Evolutionary conservation across 2,113 vertebrate genomes (phyloP).

Genomic region (Lepisosteus oculatus): DNA sequence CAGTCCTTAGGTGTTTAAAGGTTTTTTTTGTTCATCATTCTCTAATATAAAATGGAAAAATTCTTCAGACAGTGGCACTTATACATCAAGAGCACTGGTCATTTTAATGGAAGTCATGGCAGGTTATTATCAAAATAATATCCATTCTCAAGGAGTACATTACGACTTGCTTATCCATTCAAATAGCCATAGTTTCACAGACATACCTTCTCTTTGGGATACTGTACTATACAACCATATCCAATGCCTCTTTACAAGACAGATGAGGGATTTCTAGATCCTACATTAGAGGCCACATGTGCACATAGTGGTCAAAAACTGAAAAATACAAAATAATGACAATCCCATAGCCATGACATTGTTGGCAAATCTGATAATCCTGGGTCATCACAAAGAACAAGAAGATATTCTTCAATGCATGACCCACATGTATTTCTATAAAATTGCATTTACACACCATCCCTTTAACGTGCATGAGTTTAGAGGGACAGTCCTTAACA

Average conservation of each 20-base stretch:
- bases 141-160: no score
- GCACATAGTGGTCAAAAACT: background rate
- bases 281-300: background rate
- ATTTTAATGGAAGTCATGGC: no score
- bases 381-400: slow-evolving; percentile 1
- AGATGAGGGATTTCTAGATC: background rate
- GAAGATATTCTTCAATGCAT: background rate
- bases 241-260: background rate
- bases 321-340: background rate
- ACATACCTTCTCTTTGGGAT: background rate
- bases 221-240: background rate
- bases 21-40: no score
- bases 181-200: background rate
- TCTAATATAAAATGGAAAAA: no score
- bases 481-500: background rate
- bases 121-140: no score
- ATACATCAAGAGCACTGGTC: no score
- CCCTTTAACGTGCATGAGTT: background rate
- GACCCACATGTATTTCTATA: slow-evolving; percentile 1
- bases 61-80: no score
- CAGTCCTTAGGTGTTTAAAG: no score
- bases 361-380: slow-evolving; percentile 6
- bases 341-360: background rate
- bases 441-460: background rate
- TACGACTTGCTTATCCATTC: background rate